Evolutionary conservation across 2,797 vertebrate species (phyloP).

Genomic region (Hoplostethus atlanticus): DNA sequence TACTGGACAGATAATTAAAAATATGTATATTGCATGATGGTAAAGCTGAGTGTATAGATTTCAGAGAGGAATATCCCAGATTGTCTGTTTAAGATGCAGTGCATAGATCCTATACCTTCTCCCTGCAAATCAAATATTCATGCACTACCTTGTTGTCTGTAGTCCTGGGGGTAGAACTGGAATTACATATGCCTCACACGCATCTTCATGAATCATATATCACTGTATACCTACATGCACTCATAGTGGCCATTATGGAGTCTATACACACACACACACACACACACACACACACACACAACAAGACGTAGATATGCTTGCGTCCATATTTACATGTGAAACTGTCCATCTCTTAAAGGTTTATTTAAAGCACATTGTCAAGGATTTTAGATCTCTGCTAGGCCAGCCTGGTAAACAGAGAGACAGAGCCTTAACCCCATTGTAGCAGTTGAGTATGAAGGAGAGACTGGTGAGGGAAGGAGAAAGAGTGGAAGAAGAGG

Average conservation of each 20-base stretch:
- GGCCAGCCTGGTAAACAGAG: constrained; percentile 28
- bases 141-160: constrained; percentile 88
- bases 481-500: constrained; percentile 44
- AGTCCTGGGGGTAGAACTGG: constrained; percentile 85
- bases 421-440: constrained; percentile 43
- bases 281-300: constrained; percentile 31
- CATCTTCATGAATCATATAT: constrained; percentile 88
- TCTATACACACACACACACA: constrained; percentile 39
- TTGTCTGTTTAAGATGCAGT: constrained; percentile 85
- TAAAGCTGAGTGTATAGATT: constrained; percentile 60
- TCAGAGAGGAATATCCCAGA: constrained; percentile 58
- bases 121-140: constrained; percentile 88
- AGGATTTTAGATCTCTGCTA: constrained; percentile 65
- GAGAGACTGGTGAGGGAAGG: constrained; percentile 44
- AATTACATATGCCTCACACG: constrained; percentile 86
- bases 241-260: constrained; percentile 74
- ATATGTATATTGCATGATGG: constrained; percentile 54
- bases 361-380: constrained; percentile 70
- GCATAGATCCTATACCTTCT: constrained; percentile 86
- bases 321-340: constrained; percentile 69
- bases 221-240: constrained; percentile 82
- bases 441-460: constrained; percentile 36
- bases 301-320: constrained; percentile 64
- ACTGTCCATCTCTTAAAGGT: constrained; percentile 67
- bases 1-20: constrained; percentile 55